Evolutionary conservation across 2,797 vertebrate genomes (phyloP), one percentile per base, ranked within the genome.

Genomic region (Pangasius krempfi): DNA sequence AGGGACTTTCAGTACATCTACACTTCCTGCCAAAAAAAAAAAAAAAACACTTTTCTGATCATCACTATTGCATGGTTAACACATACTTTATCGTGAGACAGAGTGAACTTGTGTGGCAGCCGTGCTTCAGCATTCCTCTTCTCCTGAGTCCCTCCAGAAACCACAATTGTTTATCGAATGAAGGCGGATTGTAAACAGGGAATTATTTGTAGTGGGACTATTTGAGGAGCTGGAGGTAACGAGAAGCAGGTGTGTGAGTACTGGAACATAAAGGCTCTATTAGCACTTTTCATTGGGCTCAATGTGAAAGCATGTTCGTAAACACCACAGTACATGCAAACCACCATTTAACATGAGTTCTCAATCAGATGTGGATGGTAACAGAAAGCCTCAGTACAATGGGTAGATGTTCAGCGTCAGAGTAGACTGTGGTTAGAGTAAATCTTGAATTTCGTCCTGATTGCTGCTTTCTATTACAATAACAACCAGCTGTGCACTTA

Each of bases 211-310:
- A 85, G 88, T 44, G 47, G 83, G 56, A 47, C 79, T 90, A 54
- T n/a, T 82, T 40, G 81, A 75, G 70, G 62, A 87, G 50, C 73
- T 72, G 58, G 84, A 40, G 68, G 79, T 87, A 90, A 90, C 81
- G 33, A 89, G 88, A 88, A 89, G 75, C 88, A 91, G 89, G 86
- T 91, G 85, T 86, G 81, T 84, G 73, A 33, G 73, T 72, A 13
- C 75, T 64, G 86, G 68, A 88, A 58, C 72, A 58, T 40, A 84
- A 87, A 20, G 25, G 52, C 52, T 70, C 68, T 52, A 89, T 89
- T 89, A 88, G 89, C 89, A 80, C 86, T 84, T 87, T 89, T 80
- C 62, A 79, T 84, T 76, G 79, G 86, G 40, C 81, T 78, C 25
- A 14, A 22, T 79, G 85, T 25, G 47, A 87, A 84, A 50, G 60